Evolutionary conservation across 2,113 vertebrate species (phyloP).

Genomic region (Phyllostomus hastatus): DNA sequence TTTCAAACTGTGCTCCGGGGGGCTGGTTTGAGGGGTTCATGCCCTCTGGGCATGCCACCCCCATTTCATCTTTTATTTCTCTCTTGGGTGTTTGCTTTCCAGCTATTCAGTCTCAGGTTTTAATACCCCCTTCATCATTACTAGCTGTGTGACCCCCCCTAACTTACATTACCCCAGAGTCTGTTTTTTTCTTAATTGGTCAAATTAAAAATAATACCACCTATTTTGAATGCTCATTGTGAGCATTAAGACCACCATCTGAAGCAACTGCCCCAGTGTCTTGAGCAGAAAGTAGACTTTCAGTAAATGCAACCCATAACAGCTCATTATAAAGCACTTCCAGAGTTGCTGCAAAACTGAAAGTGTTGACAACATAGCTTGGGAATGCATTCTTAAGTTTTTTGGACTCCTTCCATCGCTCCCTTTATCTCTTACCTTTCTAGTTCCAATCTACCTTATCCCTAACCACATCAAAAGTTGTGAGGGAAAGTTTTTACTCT

Average conservation of each 20-base stretch:
- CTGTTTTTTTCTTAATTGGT: neutral
- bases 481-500: neutral
- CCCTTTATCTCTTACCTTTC: neutral
- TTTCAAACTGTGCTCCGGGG: constrained; percentile 24
- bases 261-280: neutral
- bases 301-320: neutral
- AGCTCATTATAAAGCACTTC: constrained; percentile 21
- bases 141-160: neutral
- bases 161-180: neutral
- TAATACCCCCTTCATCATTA: neutral
- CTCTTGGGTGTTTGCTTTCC: neutral
- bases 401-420: neutral
- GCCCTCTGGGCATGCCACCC: neutral
- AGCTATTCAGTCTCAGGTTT: neutral
- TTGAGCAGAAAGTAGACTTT: neutral
- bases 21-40: neutral
- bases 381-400: neutral
- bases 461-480: constrained; percentile 1
- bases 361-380: neutral
- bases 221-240: constrained; percentile 8
- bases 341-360: neutral
- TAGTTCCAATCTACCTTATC: neutral
- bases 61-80: constrained; percentile 15
- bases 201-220: constrained; percentile 6
- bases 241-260: constrained; percentile 13